Conservation (phyloP, 1,140 invertebrate genomes). For the Centruroides sculpturatus region DNA sequence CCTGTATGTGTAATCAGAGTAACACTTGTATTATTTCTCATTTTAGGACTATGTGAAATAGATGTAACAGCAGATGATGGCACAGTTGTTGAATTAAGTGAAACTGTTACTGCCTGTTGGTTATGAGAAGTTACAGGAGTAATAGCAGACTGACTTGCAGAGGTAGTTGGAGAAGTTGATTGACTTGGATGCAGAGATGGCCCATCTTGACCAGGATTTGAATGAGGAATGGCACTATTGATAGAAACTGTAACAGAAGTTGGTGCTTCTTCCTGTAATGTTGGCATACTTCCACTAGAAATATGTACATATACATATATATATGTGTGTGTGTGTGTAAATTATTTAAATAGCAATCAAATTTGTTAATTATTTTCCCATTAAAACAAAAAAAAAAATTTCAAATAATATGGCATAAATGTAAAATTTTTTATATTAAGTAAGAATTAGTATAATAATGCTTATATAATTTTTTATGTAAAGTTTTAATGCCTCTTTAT, state of each 20-base stretch:
- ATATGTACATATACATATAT: neutral
- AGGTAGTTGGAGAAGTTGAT: conserved; percentile 15
- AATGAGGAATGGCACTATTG: conserved; percentile 1
- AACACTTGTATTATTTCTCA: conserved; percentile 10
- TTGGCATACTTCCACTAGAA: conserved; percentile 21
- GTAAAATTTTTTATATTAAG: too few relatives aligned
- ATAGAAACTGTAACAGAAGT: conserved; percentile 6
- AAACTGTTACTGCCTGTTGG: conserved; percentile 2
- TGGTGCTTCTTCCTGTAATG: conserved; percentile 19
- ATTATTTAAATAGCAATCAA: too few relatives aligned
- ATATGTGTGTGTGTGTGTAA: neutral
- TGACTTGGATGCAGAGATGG: conserved; percentile 5
- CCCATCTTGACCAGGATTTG: conserved; percentile 2
- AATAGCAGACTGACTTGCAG: conserved; percentile 3
- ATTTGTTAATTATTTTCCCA: too few relatives aligned
- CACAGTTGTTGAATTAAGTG: neutral
- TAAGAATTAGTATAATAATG: too few relatives aligned
- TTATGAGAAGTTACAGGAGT: neutral
- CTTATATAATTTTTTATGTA: too few relatives aligned
- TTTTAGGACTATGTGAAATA: conserved; percentile 5
- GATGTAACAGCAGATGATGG: conserved; percentile 2
- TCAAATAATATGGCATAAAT: too few relatives aligned
- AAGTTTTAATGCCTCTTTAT: too few relatives aligned
- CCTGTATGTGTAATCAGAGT: conserved; percentile 8
- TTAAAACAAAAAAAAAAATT: too few relatives aligned